phyloP scores from a whole-genome alignment of 2,113 vertebrate genomes.

The Tychaedon coryphoeus region DNA sequence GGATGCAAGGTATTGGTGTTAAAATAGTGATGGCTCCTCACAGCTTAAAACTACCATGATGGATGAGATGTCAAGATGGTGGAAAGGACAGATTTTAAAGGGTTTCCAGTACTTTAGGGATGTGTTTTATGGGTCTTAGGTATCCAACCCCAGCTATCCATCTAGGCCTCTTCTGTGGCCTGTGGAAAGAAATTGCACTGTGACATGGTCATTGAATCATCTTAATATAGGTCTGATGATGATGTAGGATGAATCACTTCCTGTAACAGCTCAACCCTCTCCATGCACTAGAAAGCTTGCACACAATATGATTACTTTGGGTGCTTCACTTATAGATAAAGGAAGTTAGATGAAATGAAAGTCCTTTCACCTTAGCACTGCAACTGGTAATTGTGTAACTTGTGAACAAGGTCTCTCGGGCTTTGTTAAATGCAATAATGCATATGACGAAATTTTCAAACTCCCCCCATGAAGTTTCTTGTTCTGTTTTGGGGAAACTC shows the following conservation, averaged over 20 bases:
- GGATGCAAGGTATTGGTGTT: background rate
- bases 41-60: background rate
- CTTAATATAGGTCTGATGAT: background rate
- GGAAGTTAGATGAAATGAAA: background rate
- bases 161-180: background rate
- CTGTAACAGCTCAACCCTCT: background rate
- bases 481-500: background rate
- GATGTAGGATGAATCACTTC: background rate
- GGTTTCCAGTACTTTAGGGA: background rate
- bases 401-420: rapidly evolving
- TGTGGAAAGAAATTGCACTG: background rate
- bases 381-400: background rate
- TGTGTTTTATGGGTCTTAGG: background rate
- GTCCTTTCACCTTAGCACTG: background rate
- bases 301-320: background rate
- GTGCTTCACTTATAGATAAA: background rate
- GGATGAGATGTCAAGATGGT: background rate
- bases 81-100: background rate
- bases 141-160: background rate
- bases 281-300: background rate
- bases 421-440: background rate
- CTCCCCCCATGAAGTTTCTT: background rate
- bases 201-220: background rate
- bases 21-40: background rate
- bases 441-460: background rate